A percentile compares a stretch with the other conserved stretches of the same genome.
phyloP scores from a whole-genome alignment of 2,797 vertebrate species.

The Betta splendens region DNA sequence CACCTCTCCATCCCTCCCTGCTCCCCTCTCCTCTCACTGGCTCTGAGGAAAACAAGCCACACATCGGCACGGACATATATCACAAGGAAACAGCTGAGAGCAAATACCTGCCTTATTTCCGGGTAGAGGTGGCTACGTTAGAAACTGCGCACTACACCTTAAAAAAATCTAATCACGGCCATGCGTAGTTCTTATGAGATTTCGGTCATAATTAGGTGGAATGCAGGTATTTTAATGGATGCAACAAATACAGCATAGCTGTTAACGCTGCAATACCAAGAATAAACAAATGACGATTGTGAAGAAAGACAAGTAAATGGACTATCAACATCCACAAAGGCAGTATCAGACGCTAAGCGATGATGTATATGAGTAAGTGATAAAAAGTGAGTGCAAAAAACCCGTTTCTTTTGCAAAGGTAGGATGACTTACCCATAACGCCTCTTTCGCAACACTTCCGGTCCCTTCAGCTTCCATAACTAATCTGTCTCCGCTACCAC shows the following conservation, averaged over 20 bases:
- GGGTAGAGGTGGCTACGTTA: conserved; percentile 33
- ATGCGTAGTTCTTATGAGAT: conserved; percentile 5
- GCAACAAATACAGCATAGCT: neutral
- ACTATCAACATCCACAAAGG: neutral
- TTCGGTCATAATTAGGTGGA: neutral
- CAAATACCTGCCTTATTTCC: conserved; percentile 46
- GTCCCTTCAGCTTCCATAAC: neutral
- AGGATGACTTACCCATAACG: conserved; percentile 39
- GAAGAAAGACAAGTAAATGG: conserved; percentile 2
- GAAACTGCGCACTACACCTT: conserved; percentile 42
- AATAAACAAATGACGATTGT: neutral
- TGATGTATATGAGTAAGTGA: neutral
- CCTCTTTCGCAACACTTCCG: conserved; percentile 14
- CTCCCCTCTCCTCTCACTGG: conserved; percentile 19
- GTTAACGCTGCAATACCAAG: neutral
- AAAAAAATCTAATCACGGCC: conserved; percentile 21
- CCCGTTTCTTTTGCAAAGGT: neutral
- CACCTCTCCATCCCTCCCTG: conserved; percentile 61
- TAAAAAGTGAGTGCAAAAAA: conserved; percentile 17
- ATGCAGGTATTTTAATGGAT: neutral
- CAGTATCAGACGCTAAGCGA: conserved; percentile 11
- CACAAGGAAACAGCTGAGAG: conserved; percentile 31
- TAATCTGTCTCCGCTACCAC: conserved; percentile 3
- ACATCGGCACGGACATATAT: conserved; percentile 27
- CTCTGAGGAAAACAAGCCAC: conserved; percentile 13